Conservation (phyloP, 2,888 invertebrate species). For the Drosophila pegasa region DNA sequence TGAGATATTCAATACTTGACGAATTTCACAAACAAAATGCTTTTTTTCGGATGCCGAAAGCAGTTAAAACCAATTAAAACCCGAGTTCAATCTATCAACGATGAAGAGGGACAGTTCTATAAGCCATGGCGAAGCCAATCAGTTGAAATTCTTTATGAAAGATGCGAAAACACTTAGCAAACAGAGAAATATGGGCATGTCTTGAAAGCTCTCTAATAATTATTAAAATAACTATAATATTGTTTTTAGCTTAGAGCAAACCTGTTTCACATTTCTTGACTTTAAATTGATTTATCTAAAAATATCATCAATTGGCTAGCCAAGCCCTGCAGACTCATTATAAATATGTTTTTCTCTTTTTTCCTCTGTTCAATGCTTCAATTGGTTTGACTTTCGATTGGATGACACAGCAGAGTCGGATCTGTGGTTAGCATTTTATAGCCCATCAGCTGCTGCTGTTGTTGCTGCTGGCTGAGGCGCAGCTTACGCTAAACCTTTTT, state of each 20-base stretch:
- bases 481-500: slow-evolving; percentile 65
- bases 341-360: background rate
- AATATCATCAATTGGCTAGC: slow-evolving; percentile 23
- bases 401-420: slow-evolving; percentile 59
- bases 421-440: slow-evolving; percentile 29
- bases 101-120: background rate
- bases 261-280: background rate
- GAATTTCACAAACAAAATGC: slow-evolving; percentile 16
- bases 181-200: background rate
- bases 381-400: slow-evolving; percentile 61
- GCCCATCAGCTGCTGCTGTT: slow-evolving; percentile 36
- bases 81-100: background rate
- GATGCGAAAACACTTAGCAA: slow-evolving; percentile 4
- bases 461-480: slow-evolving; percentile 19
- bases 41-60: slow-evolving; percentile 20
- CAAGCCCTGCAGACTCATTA: slow-evolving; percentile 25
- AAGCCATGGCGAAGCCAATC: background rate
- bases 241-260: background rate
- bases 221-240: background rate
- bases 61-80: background rate
- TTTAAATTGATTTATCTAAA: slow-evolving; percentile 14
- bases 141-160: background rate
- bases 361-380: slow-evolving; percentile 18
- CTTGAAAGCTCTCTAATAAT: background rate
- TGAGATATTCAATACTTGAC: slow-evolving; percentile 34